phyloP scores from a whole-genome alignment of 2,888 invertebrate species.

The Suillia variegata region DNA sequence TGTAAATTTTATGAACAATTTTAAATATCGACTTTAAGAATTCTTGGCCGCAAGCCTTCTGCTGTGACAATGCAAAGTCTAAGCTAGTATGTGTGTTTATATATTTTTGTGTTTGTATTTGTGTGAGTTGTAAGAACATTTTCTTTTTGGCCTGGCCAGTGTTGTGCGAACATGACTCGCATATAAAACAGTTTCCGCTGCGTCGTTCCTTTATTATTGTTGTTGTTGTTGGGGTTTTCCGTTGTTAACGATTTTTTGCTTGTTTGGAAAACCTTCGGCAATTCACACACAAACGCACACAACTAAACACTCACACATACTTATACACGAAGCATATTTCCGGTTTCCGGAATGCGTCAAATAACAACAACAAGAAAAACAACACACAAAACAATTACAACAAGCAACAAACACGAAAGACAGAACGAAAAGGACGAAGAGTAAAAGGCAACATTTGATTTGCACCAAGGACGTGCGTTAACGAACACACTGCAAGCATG shows the following conservation, averaged over 20 bases:
- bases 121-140: too few species aligned
- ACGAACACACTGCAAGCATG: not conserved
- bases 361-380: constrained; percentile 12
- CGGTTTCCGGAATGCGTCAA: constrained; percentile 34
- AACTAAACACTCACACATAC: not conserved
- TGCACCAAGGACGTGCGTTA: constrained; percentile 26
- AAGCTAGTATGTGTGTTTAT: too few species aligned
- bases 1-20: too few species aligned
- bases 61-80: too few species aligned
- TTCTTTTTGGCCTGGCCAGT: too few species aligned
- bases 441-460: not conserved
- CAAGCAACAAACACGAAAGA: constrained; percentile 10
- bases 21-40: too few species aligned
- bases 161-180: constrained; percentile 20
- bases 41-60: too few species aligned
- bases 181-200: constrained; percentile 13
- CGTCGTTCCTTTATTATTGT: constrained; percentile 12
- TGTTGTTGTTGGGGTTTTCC: constrained; percentile 10
- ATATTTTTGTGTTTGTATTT: too few species aligned
- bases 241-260: constrained; percentile 10
- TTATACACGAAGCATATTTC: constrained; percentile 26
- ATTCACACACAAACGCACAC: not conserved
- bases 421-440: not conserved
- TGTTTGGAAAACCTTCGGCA: not conserved
- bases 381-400: constrained; percentile 16